Conservation (phyloP, 2,797 vertebrate genomes). For the Carcharodon carcharias region DNA sequence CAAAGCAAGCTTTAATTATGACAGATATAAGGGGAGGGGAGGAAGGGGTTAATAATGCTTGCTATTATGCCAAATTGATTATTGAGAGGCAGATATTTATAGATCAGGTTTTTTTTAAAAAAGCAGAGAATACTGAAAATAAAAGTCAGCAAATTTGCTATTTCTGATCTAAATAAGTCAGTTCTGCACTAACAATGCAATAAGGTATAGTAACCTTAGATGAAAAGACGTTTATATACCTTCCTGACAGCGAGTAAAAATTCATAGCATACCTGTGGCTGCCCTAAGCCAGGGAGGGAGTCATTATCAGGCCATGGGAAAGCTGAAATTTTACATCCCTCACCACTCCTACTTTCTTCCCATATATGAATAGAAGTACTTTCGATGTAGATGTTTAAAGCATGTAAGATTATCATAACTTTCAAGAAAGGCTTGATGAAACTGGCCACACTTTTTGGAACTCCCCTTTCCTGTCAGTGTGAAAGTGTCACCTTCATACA, state of each 20-base stretch:
- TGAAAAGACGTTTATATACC: conserved; percentile 57
- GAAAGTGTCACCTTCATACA: neutral
- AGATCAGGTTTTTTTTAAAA: neutral
- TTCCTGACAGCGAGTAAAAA: conserved; percentile 50
- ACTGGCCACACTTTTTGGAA: conserved; percentile 36
- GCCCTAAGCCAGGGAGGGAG: conserved; percentile 48
- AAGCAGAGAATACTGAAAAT: neutral
- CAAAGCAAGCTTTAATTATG: neutral
- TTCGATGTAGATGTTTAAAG: conserved; percentile 44
- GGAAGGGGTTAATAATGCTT: neutral
- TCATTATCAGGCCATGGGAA: conserved; percentile 52
- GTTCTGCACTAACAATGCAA: conserved; percentile 47
- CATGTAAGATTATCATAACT: conserved; percentile 45
- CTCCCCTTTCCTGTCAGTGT: conserved; percentile 17
- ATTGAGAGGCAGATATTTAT: neutral
- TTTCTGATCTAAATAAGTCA: neutral
- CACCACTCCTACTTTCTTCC: conserved; percentile 43
- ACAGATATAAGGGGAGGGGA: too few relatives aligned
- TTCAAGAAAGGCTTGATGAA: conserved; percentile 33
- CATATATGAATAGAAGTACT: conserved; percentile 40
- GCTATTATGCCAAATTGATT: neutral
- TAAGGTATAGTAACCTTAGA: conserved; percentile 51
- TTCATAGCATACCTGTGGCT: conserved; percentile 50
- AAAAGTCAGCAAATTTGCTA: neutral
- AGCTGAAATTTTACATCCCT: conserved; percentile 45